Evolutionary conservation across 2,113 vertebrate genomes (phyloP).

Genomic region (Scytalopus superciliaris): DNA sequence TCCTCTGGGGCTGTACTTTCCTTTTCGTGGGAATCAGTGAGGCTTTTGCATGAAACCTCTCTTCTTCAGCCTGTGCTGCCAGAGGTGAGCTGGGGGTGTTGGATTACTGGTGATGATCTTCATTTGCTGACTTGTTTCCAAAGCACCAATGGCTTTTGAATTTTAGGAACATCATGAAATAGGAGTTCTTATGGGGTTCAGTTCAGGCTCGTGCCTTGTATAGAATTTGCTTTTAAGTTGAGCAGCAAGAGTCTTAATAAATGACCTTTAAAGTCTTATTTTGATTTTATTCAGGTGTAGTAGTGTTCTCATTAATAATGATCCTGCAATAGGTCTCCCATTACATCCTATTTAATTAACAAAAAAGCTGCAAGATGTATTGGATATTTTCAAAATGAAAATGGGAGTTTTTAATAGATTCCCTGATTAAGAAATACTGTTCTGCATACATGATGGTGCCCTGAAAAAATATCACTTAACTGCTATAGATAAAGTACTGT

Average conservation of each 20-base stretch:
- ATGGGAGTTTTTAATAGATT: conserved; percentile 36
- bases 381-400: conserved; percentile 36
- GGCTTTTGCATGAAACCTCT: background rate
- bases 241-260: conserved; percentile 33
- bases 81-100: background rate
- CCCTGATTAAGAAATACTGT: background rate
- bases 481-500: background rate
- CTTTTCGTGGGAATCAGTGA: background rate
- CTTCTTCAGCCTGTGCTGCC: background rate
- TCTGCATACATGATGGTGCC: background rate
- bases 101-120: background rate
- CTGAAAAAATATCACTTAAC: background rate
- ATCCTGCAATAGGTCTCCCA: background rate
- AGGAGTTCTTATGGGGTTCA: conserved; percentile 9
- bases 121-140: background rate
- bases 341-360: conserved; percentile 42
- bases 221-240: conserved; percentile 15
- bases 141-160: background rate
- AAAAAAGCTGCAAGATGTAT: conserved; percentile 27
- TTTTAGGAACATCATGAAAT: conserved; percentile 1
- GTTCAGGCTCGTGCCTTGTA: background rate
- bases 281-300: conserved; percentile 50
- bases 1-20: background rate
- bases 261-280: conserved; percentile 40
- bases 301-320: background rate